Evolutionary conservation across 2,113 vertebrate genomes (phyloP).

Genomic region (Rhipidura dahli): DNA sequence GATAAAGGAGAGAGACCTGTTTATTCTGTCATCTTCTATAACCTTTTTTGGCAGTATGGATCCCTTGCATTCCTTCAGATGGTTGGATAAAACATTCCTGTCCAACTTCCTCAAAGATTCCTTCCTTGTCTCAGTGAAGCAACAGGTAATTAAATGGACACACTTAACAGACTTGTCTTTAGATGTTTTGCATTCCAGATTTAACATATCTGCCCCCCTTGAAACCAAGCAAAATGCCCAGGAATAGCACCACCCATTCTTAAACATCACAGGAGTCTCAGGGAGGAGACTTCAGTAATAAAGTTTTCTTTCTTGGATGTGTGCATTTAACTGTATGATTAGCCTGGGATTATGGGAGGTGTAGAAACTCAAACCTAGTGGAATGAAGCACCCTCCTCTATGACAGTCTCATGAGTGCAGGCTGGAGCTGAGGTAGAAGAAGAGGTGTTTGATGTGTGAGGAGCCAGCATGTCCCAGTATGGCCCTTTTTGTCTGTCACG

Average conservation of each 20-base stretch:
- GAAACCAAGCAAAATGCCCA: not conserved
- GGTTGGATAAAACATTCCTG: not conserved
- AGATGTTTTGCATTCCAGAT: not conserved
- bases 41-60: not conserved
- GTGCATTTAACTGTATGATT: not conserved
- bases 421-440: not conserved
- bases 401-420: not conserved
- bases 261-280: not conserved
- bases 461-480: not conserved
- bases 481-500: not conserved
- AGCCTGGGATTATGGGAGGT: not conserved
- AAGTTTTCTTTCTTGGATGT: not conserved
- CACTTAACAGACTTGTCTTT: not conserved
- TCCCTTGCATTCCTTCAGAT: not conserved
- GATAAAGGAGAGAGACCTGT: not conserved
- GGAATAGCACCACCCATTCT: not conserved
- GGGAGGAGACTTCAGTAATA: not conserved
- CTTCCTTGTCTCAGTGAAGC: not conserved
- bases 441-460: not conserved
- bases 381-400: not conserved
- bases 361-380: not conserved
- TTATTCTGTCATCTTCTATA: not conserved
- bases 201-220: not conserved
- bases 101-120: not conserved
- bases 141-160: not conserved